These are phyloP conservation scores for Chromobotia macracanthus DNA, from an alignment of 2,797 vertebrate species.

Conservation along the genomic window DNA sequence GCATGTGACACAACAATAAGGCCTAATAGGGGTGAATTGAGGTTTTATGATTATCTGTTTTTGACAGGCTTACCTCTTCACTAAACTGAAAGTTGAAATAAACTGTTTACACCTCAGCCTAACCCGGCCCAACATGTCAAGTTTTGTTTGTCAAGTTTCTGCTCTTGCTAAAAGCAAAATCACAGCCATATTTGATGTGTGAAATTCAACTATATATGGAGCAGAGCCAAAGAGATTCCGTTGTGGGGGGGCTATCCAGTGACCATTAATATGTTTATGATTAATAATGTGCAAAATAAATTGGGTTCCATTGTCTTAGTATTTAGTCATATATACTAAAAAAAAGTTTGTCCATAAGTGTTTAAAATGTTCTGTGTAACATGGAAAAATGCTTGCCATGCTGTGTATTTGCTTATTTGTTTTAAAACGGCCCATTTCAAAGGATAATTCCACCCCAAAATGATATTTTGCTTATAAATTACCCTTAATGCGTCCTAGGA, in stretches of 20 bases:
- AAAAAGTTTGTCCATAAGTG: no score
- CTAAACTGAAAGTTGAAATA: constrained; percentile 23
- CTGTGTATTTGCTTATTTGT: background rate
- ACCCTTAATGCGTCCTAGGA: no score
- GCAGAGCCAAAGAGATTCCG: background rate
- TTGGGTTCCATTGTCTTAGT: background rate
- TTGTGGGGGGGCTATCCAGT: background rate
- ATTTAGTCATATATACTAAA: no score
- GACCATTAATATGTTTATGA: no score
- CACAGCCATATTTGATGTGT: background rate
- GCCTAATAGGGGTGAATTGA: background rate
- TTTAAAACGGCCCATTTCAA: background rate
- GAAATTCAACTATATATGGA: background rate
- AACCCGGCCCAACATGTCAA: background rate
- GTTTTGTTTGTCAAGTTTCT: background rate
- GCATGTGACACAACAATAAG: background rate
- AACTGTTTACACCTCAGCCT: background rate
- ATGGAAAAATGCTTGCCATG: background rate
- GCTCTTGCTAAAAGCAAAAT: background rate
- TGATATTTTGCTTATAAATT: no score
- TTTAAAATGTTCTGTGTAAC: background rate
- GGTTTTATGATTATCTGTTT: background rate
- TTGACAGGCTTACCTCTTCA: background rate
- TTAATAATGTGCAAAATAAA: no score
- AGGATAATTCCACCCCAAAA: no score